Evolutionary conservation across 1,140 invertebrate species (phyloP).

Genomic region (Streblospio benedicti): DNA sequence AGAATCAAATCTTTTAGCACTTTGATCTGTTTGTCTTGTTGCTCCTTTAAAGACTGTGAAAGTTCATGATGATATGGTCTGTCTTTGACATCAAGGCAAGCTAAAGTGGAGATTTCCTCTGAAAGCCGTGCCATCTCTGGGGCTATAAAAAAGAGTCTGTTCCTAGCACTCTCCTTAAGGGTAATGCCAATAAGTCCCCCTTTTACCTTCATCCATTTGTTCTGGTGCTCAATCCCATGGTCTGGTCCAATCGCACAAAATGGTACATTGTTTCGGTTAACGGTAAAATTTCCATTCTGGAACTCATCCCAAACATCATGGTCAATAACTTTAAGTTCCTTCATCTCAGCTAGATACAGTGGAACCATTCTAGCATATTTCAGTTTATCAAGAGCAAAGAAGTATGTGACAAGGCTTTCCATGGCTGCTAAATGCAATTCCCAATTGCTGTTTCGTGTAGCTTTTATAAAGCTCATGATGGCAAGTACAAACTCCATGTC

Average conservation of each 20-base stretch:
- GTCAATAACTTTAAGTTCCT: too few relatives aligned
- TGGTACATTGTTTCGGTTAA: background rate
- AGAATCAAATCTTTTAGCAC: background rate
- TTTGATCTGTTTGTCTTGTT: background rate
- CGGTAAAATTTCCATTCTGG: background rate
- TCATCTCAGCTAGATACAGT: too few relatives aligned
- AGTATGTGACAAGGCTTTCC: too few relatives aligned
- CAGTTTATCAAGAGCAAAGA: too few relatives aligned
- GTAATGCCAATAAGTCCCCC: background rate
- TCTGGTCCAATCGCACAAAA: background rate
- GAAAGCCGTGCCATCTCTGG: background rate
- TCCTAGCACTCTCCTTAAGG: background rate
- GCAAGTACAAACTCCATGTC: too few relatives aligned
- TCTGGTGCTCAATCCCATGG: background rate
- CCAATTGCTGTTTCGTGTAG: too few relatives aligned
- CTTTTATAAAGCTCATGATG: too few relatives aligned
- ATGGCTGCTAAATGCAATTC: too few relatives aligned
- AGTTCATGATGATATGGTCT: background rate
- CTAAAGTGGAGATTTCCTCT: background rate
- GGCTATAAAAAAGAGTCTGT: background rate
- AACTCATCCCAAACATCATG: background rate
- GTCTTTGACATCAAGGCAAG: background rate
- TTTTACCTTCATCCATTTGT: background rate
- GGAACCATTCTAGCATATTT: too few relatives aligned
- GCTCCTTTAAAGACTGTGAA: background rate